Percentiles rank a stretch among this genome's conserved stretches.
Evolutionary conservation across 37 sponge, comb jelly and placozoan species (phyloP).

Genomic region (Amphimedon queenslandica): DNA sequence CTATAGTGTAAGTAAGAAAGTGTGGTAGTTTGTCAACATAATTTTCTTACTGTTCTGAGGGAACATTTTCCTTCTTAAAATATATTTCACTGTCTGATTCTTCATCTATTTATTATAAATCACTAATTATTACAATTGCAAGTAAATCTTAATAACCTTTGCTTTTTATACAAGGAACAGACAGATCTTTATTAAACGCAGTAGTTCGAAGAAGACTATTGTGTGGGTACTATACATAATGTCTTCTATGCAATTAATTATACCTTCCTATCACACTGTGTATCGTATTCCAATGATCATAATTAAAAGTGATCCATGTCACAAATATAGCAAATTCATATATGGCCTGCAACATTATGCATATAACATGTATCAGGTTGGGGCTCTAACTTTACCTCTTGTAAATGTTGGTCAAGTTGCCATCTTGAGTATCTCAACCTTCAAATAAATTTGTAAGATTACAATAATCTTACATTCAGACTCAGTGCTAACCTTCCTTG

Average conservation of each 20-base stretch:
- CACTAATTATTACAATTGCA: neutral
- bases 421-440: conserved; percentile 51
- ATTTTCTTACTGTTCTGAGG: neutral
- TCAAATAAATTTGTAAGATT: neutral
- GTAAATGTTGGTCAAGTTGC: conserved; percentile 41
- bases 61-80: neutral
- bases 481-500: conserved; percentile 26
- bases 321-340: conserved; percentile 66
- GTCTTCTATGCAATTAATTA: neutral
- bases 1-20: neutral
- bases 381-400: conserved; percentile 26
- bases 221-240: neutral
- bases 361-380: neutral
- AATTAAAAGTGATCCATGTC: conserved; percentile 55
- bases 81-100: neutral
- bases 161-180: neutral
- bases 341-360: conserved; percentile 25
- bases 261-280: conserved; percentile 69
- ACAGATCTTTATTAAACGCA: conserved; percentile 44
- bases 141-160: neutral
- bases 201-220: conserved; percentile 30
- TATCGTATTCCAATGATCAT: conserved; percentile 45
- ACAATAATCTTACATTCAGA: neutral
- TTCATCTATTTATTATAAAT: neutral
- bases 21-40: neutral